These are phyloP conservation scores for Syrrhaptes paradoxus DNA, from an alignment of 2,113 vertebrate species.

Conservation along the genomic window DNA sequence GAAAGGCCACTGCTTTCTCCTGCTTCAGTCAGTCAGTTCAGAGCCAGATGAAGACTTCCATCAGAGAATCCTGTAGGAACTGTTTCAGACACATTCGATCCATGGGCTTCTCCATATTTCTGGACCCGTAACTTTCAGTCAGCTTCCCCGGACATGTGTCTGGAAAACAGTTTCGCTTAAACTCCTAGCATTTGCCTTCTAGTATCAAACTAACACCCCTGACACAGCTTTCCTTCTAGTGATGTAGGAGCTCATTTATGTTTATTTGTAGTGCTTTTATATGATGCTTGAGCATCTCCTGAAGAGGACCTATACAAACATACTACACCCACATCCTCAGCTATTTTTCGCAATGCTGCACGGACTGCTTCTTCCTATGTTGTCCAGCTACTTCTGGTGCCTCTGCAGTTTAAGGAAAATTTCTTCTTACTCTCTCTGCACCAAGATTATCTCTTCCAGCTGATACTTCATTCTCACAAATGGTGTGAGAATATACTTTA, in stretches of 20 bases:
- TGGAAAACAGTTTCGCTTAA: background rate
- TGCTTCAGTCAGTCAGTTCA: background rate
- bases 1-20: background rate
- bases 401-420: background rate
- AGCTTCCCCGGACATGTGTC: rapidly evolving
- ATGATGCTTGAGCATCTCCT: background rate
- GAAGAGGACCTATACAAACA: background rate
- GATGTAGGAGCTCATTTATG: background rate
- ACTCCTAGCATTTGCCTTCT: background rate
- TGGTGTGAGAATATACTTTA: background rate
- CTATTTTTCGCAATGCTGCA: background rate
- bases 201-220: background rate
- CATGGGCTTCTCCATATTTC: background rate
- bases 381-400: background rate
- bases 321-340: background rate
- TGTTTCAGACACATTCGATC: background rate
- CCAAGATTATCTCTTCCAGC: background rate
- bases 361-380: background rate
- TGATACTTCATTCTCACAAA: background rate
- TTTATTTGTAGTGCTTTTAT: background rate
- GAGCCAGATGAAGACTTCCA: background rate
- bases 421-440: background rate
- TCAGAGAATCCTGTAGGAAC: background rate
- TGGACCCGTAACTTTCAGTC: background rate
- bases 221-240: background rate